Evolutionary conservation across 2,888 invertebrate genomes (phyloP).

Genomic region (Leptinotarsa rubiginosa): DNA sequence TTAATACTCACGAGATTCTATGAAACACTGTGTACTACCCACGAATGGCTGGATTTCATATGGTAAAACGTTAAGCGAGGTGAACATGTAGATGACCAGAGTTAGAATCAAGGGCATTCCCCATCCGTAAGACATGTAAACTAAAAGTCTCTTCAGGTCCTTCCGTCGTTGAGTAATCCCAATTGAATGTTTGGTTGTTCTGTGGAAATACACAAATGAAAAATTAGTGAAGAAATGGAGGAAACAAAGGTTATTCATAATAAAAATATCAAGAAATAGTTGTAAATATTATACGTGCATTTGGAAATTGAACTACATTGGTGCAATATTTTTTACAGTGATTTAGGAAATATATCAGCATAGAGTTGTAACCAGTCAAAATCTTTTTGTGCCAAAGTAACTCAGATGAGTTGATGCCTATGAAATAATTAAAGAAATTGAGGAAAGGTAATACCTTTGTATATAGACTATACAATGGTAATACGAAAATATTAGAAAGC

Average conservation of each 20-base stretch:
- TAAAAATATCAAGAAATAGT: neutral
- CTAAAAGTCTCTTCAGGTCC: conserved; percentile 71
- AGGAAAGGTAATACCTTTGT: too few species aligned
- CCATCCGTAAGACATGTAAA: conserved; percentile 81
- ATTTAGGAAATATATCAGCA: too few species aligned
- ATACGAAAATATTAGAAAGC: too few species aligned
- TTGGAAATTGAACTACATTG: too few species aligned
- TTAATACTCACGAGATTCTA: conserved; percentile 66
- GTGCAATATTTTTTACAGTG: too few species aligned
- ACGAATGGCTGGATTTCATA: conserved; percentile 71
- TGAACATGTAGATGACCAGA: conserved; percentile 69
- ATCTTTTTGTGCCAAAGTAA: too few species aligned
- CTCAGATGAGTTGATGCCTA: too few species aligned
- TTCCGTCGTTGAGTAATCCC: conserved; percentile 67
- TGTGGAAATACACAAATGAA: conserved; percentile 22
- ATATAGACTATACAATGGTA: too few species aligned
- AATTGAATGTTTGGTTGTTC: conserved; percentile 51
- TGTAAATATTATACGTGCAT: too few species aligned
- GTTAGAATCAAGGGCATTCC: conserved; percentile 73
- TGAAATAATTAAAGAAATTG: too few species aligned
- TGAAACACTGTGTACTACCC: conserved; percentile 73
- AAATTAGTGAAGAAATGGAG: neutral
- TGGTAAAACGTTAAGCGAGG: conserved; percentile 68
- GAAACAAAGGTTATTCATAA: neutral
- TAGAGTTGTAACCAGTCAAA: too few species aligned